Conservation (phyloP, 2,113 vertebrate species). For the Lamprotornis superbus region DNA sequence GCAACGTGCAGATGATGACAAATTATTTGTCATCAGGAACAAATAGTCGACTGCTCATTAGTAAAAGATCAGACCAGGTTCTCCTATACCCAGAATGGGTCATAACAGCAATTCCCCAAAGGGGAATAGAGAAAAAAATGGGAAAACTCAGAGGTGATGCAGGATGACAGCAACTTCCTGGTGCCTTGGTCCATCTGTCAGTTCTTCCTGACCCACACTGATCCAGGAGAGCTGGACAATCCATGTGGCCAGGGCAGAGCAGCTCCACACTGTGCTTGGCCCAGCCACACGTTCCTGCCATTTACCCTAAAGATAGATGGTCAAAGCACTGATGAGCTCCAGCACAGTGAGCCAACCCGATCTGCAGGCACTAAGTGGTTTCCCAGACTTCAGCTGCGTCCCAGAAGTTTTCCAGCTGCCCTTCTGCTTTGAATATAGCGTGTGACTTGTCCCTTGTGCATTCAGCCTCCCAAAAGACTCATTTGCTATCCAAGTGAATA, state of each 20-base stretch:
- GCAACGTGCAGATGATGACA: not conserved
- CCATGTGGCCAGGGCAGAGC: not conserved
- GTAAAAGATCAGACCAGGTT: not conserved
- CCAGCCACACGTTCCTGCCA: not conserved
- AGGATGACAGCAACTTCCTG: not conserved
- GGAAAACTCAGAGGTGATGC: not conserved
- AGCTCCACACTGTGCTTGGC: not conserved
- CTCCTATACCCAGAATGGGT: not conserved
- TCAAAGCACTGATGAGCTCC: not conserved
- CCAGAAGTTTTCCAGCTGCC: slow-evolving; percentile 2
- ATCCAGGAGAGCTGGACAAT: not conserved
- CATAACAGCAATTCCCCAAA: not conserved
- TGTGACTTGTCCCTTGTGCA: not conserved
- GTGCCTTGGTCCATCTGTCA: not conserved
- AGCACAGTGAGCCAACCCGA: fast-evolving
- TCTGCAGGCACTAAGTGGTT: not conserved
- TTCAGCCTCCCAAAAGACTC: not conserved
- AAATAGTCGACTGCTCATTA: not conserved
- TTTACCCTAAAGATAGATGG: not conserved
- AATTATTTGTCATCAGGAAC: not conserved
- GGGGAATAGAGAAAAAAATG: not conserved
- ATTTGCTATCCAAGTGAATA: not conserved
- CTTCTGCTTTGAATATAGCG: not conserved
- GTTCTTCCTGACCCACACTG: not conserved
- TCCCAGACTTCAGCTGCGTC: not conserved